Percentiles rank a stretch among this genome's conserved stretches.
Evolutionary conservation across 1,140 invertebrate species (phyloP).

Genomic region (Drosophila mauritiana): DNA sequence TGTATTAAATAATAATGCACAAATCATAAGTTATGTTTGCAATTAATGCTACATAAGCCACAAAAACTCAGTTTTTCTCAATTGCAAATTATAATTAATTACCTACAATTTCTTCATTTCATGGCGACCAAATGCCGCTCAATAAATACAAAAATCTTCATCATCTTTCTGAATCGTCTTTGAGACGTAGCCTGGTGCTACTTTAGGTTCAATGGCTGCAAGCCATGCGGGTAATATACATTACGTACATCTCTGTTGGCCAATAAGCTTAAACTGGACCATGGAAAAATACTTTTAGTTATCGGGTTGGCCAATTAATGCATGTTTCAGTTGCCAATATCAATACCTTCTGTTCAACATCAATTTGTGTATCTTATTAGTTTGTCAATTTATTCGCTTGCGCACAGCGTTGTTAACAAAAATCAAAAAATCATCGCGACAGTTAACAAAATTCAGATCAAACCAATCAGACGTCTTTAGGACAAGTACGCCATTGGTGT

Average conservation of each 20-base stretch:
- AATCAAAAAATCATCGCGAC: constrained; percentile 67
- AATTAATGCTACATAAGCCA: constrained; percentile 53
- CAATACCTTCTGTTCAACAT: constrained; percentile 49
- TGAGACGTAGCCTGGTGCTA: constrained; percentile 65
- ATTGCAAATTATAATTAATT: constrained; percentile 75
- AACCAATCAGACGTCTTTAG: constrained; percentile 44
- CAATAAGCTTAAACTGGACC: constrained; percentile 3
- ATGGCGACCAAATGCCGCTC: constrained; percentile 23
- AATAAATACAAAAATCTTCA: constrained; percentile 62
- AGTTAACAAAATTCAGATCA: constrained; percentile 63
- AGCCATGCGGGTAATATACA: constrained; percentile 55
- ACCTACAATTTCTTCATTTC: constrained; percentile 65
- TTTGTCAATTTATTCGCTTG: constrained; percentile 62
- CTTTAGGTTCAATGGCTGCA: constrained; percentile 48
- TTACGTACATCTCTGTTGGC: constrained; percentile 49
- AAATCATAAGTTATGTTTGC: constrained; percentile 68
- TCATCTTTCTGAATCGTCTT: constrained; percentile 59
- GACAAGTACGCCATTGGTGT: constrained; percentile 24
- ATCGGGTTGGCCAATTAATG: constrained; percentile 67
- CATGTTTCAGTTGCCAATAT: constrained; percentile 67
- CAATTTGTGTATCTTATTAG: constrained; percentile 39
- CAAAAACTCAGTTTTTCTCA: constrained; percentile 70
- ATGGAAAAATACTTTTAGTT: constrained; percentile 62
- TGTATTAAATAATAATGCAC: constrained; percentile 80
- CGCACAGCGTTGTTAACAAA: constrained; percentile 80